Conservation (phyloP, 2,888 invertebrate genomes). For the Rhimphoctona megacephalus region DNA sequence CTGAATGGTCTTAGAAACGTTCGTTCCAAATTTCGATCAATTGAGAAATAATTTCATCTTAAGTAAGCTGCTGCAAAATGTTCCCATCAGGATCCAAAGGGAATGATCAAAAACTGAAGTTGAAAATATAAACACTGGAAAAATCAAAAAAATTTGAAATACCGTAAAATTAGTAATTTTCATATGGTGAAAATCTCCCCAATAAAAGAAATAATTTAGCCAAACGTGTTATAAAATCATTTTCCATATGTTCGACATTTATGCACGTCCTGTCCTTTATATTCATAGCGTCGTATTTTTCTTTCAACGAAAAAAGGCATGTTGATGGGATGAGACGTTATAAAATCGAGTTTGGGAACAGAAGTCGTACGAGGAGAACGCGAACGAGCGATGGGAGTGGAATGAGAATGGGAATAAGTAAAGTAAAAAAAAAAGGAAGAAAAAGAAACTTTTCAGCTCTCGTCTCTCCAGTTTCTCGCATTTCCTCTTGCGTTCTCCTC, state of each 20-base stretch:
- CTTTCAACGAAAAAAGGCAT: slow-evolving; percentile 26
- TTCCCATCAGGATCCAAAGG: background rate
- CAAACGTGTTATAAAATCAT: background rate
- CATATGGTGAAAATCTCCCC: background rate
- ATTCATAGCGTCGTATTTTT: slow-evolving; percentile 17
- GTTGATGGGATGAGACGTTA: slow-evolving; percentile 41
- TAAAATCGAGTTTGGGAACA: slow-evolving; percentile 56
- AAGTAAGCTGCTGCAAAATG: background rate
- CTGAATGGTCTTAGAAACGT: background rate
- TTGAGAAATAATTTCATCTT: background rate
- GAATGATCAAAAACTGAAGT: background rate
- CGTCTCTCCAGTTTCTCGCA: slow-evolving; percentile 74
- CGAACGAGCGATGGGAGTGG: slow-evolving; percentile 28
- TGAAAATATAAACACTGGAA: background rate
- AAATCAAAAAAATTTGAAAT: background rate
- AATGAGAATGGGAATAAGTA: slow-evolving; percentile 30
- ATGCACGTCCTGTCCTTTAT: slow-evolving; percentile 13
- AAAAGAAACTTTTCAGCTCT: slow-evolving; percentile 57
- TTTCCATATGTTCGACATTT: slow-evolving; percentile 1
- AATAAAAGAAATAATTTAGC: background rate
- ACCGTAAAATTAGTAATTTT: background rate
- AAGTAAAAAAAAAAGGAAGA: slow-evolving; percentile 20
- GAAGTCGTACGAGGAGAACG: slow-evolving; percentile 58
- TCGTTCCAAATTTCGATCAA: background rate
- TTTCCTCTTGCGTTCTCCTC: slow-evolving; percentile 70